Conservation (phyloP, 53 echinoderm and acorn worm species). For the Astropecten irregularis region DNA sequence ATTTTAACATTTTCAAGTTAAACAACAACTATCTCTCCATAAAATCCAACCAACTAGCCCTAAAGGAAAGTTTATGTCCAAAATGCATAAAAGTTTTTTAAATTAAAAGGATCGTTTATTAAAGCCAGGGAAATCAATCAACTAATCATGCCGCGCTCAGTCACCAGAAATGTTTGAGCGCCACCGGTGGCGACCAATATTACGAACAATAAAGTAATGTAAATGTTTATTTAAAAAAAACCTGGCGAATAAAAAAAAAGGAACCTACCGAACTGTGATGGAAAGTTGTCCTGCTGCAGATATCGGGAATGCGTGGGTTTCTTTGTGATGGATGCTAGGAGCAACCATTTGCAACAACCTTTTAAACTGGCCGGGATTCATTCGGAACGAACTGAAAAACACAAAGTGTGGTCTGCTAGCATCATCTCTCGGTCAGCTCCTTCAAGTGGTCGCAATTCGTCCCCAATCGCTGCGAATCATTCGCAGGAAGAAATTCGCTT, state of each 20-base stretch:
- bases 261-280: neutral
- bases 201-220: neutral
- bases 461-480: too few species aligned
- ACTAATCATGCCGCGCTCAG: too few species aligned
- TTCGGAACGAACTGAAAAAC: neutral
- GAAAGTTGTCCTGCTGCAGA: conserved; percentile 3
- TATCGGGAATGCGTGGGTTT: neutral
- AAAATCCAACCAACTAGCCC: too few species aligned
- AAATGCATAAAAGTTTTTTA: too few species aligned
- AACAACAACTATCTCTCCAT: too few species aligned
- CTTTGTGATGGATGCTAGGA: neutral
- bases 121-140: too few species aligned
- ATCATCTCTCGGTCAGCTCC: conserved; percentile 30
- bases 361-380: neutral
- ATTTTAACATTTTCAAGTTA: too few species aligned
- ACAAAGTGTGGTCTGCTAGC: conserved; percentile 2
- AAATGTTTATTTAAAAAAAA: neutral
- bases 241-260: neutral
- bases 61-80: too few species aligned
- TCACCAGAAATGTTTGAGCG: too few species aligned
- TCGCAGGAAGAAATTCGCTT: too few species aligned
- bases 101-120: too few species aligned
- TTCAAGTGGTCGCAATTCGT: neutral
- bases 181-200: too few species aligned
- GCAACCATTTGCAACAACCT: neutral